phyloP scores from a whole-genome alignment of 2,113 vertebrate species.

The Calyptomena viridis region DNA sequence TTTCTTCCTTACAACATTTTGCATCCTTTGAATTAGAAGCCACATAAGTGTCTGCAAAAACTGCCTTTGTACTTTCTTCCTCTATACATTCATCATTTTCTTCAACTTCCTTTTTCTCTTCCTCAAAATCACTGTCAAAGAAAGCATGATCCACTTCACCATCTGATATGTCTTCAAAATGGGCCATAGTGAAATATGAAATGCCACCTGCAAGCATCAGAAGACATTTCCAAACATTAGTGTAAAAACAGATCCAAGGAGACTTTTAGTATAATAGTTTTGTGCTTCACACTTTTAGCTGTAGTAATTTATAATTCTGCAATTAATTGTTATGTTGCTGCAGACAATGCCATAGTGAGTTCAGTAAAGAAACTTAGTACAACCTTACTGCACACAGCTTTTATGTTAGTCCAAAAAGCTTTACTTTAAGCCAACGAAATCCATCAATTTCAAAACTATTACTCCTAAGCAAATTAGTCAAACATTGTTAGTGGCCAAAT shows the following conservation, averaged over 20 bases:
- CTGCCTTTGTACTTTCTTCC: not conserved
- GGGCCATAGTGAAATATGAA: constrained; percentile 75
- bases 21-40: constrained; percentile 3
- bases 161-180: constrained; percentile 76
- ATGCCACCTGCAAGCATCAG: not conserved
- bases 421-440: not conserved
- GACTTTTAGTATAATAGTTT: not conserved
- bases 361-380: not conserved
- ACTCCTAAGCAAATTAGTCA: not conserved
- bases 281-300: not conserved
- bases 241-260: not conserved
- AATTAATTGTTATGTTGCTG: not conserved
- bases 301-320: not conserved
- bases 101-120: constrained; percentile 61
- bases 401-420: not conserved
- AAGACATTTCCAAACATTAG: constrained; percentile 13
- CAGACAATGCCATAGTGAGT: not conserved
- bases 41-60: constrained; percentile 1
- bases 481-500: not conserved
- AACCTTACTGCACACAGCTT: not conserved
- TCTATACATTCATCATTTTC: constrained; percentile 20
- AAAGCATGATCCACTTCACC: constrained; percentile 94
- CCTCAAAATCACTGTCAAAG: constrained; percentile 91
- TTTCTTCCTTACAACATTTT: constrained; percentile 27
- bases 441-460: not conserved